Evolutionary conservation across 2,113 vertebrate species (phyloP), one percentile per base, ranked within the genome.

Genomic region (Grus americana): DNA sequence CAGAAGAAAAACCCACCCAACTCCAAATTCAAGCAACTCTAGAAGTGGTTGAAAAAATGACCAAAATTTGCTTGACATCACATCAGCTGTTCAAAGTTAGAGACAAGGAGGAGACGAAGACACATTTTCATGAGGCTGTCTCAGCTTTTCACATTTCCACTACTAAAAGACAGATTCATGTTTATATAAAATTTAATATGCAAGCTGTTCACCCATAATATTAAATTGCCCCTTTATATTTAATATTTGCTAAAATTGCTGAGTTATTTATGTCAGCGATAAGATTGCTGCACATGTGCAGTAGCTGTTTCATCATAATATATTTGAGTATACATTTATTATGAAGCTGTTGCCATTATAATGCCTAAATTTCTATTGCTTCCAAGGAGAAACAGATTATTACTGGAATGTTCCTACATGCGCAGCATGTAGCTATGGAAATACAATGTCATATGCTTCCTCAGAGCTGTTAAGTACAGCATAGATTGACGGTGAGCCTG

Each of bases 171-270:
- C 55, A 92, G 82, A 75, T 94, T 84, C 85, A 81, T 72, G 61
- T 88, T 95, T 95, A 95, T 82, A 70, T 65, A 95, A 89, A 95
- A 94, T 85, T 79, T 82, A 95, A 93, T 70, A 95, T 27, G 46
- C 95, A 94, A 94, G 88, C 83, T 95, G 92, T 81, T 95, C 80
- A 78, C 68, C 71, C 62, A 61, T 83, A 95, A 95, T 73, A 94
- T 79, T 70, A 85, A 95, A 86, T 44, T 88, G 29, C 34, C 30
- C 71, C 63, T 83, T 92, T 93, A 71, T 72, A 86, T 66, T 96
- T 79, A 94, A 88, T 94, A 90, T 95, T 95, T 94, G 47, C 57
- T 83, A 90, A 95, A 96, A 94, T 47, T 88, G 70, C 12, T 27
- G 79, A 71, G 74, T 94, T 95, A 88, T 88, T 95, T 92, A 85